Percentiles rank a stretch among this genome's conserved stretches.
Evolutionary conservation across 2,113 vertebrate genomes (phyloP).

Genomic region (Neotragus moschatus): DNA sequence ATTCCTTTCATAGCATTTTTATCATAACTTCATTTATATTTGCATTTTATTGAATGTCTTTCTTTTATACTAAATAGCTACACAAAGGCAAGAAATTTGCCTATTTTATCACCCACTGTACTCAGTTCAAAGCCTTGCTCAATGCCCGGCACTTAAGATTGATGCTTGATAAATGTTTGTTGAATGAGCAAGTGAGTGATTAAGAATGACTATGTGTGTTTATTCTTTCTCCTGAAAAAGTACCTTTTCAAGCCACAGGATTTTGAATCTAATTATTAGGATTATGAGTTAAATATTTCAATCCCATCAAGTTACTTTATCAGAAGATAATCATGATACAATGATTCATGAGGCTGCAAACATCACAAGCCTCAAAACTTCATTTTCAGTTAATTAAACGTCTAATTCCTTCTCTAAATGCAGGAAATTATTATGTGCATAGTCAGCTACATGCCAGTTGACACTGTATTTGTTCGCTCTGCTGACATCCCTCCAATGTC

Average conservation of each 20-base stretch:
- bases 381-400: slow-evolving; percentile 35
- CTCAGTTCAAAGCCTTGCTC: not conserved
- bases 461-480: not conserved
- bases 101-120: not conserved
- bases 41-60: not conserved
- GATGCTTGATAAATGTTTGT: not conserved
- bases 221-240: not conserved
- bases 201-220: not conserved
- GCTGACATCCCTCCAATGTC: not conserved
- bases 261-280: not conserved
- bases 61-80: not conserved
- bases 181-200: not conserved
- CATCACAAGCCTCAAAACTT: not conserved
- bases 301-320: not conserved
- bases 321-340: not conserved
- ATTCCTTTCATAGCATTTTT: not conserved
- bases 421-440: not conserved
- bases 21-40: too few relatives aligned
- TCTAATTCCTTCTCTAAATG: slow-evolving; percentile 48
- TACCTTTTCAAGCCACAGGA: not conserved
- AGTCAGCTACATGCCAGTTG: rapidly evolving
- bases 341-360: not conserved
- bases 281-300: not conserved
- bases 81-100: not conserved
- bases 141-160: rapidly evolving